Evolutionary conservation across 2,888 invertebrate species (phyloP).

Genomic region (Petrolisthes cinctipes): DNA sequence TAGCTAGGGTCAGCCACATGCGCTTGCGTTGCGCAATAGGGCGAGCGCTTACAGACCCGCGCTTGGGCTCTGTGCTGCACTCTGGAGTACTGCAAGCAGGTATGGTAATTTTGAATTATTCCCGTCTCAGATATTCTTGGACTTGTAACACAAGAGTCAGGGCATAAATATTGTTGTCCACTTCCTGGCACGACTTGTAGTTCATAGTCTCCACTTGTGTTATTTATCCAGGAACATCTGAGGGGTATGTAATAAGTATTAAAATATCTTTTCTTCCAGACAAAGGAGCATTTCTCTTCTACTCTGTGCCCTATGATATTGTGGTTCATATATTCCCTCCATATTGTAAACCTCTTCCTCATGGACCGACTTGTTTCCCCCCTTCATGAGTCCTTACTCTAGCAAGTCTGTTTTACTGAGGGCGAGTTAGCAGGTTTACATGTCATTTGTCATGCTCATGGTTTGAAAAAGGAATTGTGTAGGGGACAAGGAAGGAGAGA

Average conservation of each 20-base stretch:
- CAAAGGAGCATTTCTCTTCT: conserved; percentile 65
- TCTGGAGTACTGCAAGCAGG: conserved; percentile 56
- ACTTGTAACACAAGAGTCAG: conserved; percentile 39
- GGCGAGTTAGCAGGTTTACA: conserved; percentile 3
- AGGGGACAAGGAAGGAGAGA: conserved; percentile 64
- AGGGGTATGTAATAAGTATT: conserved; percentile 57
- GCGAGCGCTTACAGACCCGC: conserved; percentile 53
- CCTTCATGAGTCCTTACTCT: background rate
- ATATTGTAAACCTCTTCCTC: conserved; percentile 20
- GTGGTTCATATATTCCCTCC: background rate
- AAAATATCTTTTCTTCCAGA: conserved; percentile 65
- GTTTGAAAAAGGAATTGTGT: background rate
- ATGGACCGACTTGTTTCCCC: conserved; percentile 47
- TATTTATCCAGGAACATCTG: conserved; percentile 64
- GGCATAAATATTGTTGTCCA: conserved; percentile 13
- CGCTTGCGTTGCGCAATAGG: conserved; percentile 55
- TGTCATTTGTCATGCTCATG: background rate
- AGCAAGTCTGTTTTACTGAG: conserved; percentile 56
- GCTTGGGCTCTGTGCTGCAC: conserved; percentile 39
- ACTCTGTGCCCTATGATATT: conserved; percentile 53
- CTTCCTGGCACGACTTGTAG: conserved; percentile 26
- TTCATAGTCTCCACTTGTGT: conserved; percentile 23
- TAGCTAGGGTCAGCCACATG: conserved; percentile 63
- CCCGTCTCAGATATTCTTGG: conserved; percentile 64
- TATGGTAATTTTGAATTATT: conserved; percentile 51